Base-by-base conservation (phyloP, 2,888 invertebrate species). In the Noctua janthe region DNA sequence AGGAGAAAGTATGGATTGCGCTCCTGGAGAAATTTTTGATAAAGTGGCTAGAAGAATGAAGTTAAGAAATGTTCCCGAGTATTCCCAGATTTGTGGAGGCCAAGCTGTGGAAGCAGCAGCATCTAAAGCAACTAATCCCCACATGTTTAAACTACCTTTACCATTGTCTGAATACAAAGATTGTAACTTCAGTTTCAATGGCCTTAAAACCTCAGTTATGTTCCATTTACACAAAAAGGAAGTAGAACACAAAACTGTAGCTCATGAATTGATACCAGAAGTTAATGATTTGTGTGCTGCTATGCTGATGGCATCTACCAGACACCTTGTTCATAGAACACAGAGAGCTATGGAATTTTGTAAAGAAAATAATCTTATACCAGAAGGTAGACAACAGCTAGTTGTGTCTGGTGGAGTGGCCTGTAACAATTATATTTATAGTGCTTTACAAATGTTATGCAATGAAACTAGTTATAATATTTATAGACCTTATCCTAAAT, bases 371-470 rank as follows among this genome's bases (percentile, higher is more conserved):
- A 94, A 97, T n/a, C 94, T 98, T 1, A 97, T 99, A 88, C 98
- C 98, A n/a, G 94, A 97, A 75, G 79, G 90, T 78, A 97, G 97
- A 69, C 97, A 97, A 92, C 97, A 97, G 72, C 93, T 99, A 91
- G 98, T 99, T 47, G 97, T 99, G 2, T 99, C 99, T 49, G 99
- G 99, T 15, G 99, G 99, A 70, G 99, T 99, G 35, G 99, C 99
- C n/a, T 98, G 99, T 92, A 99, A 99, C 94, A 97, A 98, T 94
- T 98, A 98, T 91, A 98, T 99, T 71, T 98, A 97, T 75, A 97
- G 97, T 84, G 98, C 98, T 54, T 95, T 99, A 72, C 93, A 97
- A 90, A 96, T 98, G 78, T 93, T 99, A 80, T 98, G 99, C 91
- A 92, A 97, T 77, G 97, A 98, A 88, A 97, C 97, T 91, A 97